A percentile compares a stretch with the other conserved stretches of the same genome.
Evolutionary conservation across 2,113 vertebrate genomes (phyloP).

Genomic region (Orthonyx spaldingii): DNA sequence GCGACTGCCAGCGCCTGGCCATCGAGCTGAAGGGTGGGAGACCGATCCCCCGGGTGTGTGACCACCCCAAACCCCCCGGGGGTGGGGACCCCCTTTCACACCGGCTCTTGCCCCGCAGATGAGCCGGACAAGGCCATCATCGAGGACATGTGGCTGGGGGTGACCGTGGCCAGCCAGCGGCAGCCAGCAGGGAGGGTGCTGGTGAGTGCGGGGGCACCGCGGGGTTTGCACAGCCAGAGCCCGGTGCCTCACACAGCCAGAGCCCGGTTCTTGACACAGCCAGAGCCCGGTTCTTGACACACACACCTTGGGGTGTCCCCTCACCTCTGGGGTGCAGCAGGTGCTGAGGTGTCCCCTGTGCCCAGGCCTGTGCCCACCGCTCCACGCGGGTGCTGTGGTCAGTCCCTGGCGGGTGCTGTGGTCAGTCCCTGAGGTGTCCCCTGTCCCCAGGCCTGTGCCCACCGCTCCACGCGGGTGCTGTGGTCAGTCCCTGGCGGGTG

Average conservation of each 20-base stretch:
- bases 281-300: neutral
- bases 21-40: conserved; percentile 80
- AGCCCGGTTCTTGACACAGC: neutral
- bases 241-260: neutral
- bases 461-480: conserved; percentile 60
- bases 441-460: neutral
- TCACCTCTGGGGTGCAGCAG: neutral
- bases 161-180: conserved; percentile 88
- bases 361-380: neutral
- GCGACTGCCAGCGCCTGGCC: conserved; percentile 83
- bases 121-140: conserved; percentile 77
- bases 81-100: neutral
- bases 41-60: neutral
- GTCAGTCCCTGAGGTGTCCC: neutral
- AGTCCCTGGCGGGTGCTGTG: too few relatives aligned
- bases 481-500: neutral
- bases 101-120: conserved; percentile 43
- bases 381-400: neutral
- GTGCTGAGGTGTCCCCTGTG: neutral
- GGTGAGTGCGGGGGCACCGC: conserved; percentile 71
- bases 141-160: conserved; percentile 95
- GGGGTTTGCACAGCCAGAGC: neutral
- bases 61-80: neutral
- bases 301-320: neutral
- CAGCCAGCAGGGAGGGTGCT: conserved; percentile 71